These are phyloP conservation scores for Leptopilina boulardi DNA, from an alignment of 1,140 invertebrate genomes.

Conservation along the genomic window DNA sequence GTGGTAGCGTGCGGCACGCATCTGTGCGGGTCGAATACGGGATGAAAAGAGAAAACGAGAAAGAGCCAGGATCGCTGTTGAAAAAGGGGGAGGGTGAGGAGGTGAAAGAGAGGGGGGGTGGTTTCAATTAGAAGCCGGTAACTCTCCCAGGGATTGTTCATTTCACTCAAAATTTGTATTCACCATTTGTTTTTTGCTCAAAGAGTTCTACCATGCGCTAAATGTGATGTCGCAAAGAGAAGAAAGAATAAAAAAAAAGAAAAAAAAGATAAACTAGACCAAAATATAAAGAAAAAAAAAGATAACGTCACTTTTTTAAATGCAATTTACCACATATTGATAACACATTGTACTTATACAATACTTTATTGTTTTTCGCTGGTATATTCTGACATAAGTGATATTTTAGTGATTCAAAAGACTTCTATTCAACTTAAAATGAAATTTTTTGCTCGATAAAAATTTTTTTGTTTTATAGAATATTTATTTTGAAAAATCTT, in stretches of 20 bases:
- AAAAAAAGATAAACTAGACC: background rate
- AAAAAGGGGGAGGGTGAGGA: constrained; percentile 55
- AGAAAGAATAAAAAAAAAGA: background rate
- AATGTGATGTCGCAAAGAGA: constrained; percentile 44
- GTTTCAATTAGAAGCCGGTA: constrained; percentile 75
- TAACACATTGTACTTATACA: background rate
- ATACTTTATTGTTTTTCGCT: background rate
- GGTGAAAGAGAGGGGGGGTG: constrained; percentile 53
- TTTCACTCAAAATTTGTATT: constrained; percentile 75
- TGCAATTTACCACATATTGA: background rate
- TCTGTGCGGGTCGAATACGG: constrained; percentile 66
- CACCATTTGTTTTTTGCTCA: constrained; percentile 69
- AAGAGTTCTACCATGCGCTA: constrained; percentile 57
- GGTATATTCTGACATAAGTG: too few relatives aligned
- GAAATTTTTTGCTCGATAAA: too few relatives aligned
- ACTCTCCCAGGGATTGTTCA: constrained; percentile 75
- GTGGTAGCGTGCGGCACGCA: constrained; percentile 60
- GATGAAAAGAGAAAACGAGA: constrained; percentile 51
- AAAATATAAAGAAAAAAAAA: background rate
- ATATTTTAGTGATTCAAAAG: too few relatives aligned
- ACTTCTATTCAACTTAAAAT: too few relatives aligned
- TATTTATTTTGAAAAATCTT: too few relatives aligned
- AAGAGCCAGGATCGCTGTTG: constrained; percentile 39
- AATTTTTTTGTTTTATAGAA: too few relatives aligned
- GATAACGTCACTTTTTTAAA: background rate